Evolutionary conservation across 2,113 vertebrate genomes (phyloP), one percentile per base, ranked within the genome.

Genomic region (Podilymbus podiceps): DNA sequence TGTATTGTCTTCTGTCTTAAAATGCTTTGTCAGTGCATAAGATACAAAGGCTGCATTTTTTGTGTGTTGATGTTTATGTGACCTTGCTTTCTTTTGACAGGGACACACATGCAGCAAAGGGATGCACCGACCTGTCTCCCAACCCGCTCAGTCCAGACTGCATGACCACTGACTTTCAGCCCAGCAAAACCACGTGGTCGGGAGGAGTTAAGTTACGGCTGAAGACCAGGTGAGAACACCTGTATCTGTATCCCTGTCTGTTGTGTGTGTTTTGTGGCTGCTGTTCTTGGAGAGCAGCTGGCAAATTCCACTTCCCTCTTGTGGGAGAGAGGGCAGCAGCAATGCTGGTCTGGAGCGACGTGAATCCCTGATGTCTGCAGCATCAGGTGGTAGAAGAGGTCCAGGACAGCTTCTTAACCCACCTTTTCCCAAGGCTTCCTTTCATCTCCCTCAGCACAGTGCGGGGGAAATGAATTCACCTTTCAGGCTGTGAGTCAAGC

Each of bases 211-310:
- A 97, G 74, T 81, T 97, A 46, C 89, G 90, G 50, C 95, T 96
- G 66, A 98, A 96, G 90, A 95, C 67, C 96, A 98, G 98, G 98
- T 98, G 93, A 97, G 98, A 49, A 7, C 15, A 13, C 16, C 4
- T 40, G 16, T 27, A 6, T 25, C 18, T 4, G 1, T 56, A 58
- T 75, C 40, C 2, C 22, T 56, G 0, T 31, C 10, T 69, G 62
- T 62, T 4, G 4, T 4, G 14, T 13, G 46, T 55, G 42, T 56
- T 66, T n/a, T 24, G 5, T 59, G 31, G 55, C 50, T 1, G 6
- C 50, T 64, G 9, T 69, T 78, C 42, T 27, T 46, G 49, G 17
- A 84, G 60, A 81, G 62, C 4, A 1, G 50, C 44, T 58, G 68
- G n/a, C 35, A 66, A 60, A 71, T 28, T 50, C 44, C 38, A 3